These are phyloP conservation scores for Ctenicera cuprea DNA, from an alignment of 2,888 invertebrate genomes.

Conservation along the genomic window DNA sequence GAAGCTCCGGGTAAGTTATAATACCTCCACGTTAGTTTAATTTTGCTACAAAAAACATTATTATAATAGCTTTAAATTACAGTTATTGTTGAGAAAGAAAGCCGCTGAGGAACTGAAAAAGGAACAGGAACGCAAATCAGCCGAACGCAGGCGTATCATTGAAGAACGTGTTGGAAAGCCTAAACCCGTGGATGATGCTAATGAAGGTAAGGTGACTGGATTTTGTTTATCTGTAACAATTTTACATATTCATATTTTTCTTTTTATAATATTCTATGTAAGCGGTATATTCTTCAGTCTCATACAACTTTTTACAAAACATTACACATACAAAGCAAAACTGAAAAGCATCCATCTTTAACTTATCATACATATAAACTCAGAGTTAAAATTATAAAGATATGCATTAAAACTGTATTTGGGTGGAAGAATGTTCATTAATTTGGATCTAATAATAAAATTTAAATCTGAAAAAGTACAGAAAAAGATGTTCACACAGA, in stretches of 20 bases:
- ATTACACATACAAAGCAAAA: slow-evolving; percentile 31
- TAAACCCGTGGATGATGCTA: slow-evolving; percentile 92
- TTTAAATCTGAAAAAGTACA: too few relatives aligned
- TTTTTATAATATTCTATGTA: background rate
- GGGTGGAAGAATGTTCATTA: too few relatives aligned
- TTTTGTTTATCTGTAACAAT: background rate
- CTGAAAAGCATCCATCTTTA: slow-evolving; percentile 31
- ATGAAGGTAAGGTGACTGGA: slow-evolving; percentile 84
- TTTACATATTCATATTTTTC: too few relatives aligned
- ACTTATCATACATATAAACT: background rate
- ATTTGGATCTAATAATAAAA: background rate
- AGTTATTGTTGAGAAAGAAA: slow-evolving; percentile 99
- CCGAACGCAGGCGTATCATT: slow-evolving; percentile 97
- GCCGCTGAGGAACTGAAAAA: slow-evolving; percentile 99
- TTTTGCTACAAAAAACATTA: background rate
- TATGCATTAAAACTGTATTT: background rate
- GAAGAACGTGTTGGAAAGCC: slow-evolving; percentile 96
- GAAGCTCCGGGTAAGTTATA: slow-evolving; percentile 95
- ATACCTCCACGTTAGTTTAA: background rate
- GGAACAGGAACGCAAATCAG: slow-evolving; percentile 99
- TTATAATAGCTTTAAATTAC: slow-evolving; percentile 54
- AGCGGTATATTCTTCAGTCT: background rate
- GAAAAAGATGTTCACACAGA: too few relatives aligned
- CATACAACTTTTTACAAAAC: slow-evolving; percentile 15
- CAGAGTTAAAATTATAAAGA: background rate